Evolutionary conservation across 2,113 vertebrate genomes (phyloP).

Genomic region (Phyllostomus discolor): DNA sequence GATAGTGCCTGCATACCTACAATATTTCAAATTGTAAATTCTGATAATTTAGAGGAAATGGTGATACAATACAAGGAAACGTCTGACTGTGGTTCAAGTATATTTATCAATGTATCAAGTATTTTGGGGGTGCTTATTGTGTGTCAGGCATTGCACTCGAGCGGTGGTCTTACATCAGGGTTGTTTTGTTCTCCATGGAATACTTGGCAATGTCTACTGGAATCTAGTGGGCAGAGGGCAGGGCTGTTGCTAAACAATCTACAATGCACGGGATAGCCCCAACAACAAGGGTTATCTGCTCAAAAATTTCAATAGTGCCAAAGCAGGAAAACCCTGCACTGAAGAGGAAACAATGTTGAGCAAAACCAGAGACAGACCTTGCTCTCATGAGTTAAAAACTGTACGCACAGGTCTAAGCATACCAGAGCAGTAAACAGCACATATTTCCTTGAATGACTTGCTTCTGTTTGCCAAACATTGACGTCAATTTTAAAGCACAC

Average conservation of each 20-base stretch:
- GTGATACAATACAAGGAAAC: neutral
- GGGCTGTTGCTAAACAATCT: neutral
- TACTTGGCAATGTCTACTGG: neutral
- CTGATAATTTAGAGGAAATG: neutral
- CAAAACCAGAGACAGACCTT: neutral
- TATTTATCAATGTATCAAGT: neutral
- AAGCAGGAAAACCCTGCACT: neutral
- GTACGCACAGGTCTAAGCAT: neutral
- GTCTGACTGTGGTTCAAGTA: neutral
- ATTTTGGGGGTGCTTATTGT: neutral
- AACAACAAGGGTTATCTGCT: neutral
- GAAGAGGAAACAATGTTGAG: neutral
- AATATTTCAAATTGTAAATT: neutral
- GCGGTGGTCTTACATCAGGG: neutral
- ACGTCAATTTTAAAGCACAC: neutral
- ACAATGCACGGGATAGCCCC: neutral
- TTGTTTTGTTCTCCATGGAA: neutral
- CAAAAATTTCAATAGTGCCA: neutral
- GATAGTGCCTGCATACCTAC: neutral
- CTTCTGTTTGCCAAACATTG: neutral
- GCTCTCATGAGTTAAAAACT: neutral
- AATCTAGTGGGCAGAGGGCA: neutral
- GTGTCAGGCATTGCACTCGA: neutral
- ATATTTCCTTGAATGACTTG: neutral
- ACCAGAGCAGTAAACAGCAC: neutral